Conservation (phyloP, 2,113 vertebrate species). For the Ictalurus furcatus region DNA sequence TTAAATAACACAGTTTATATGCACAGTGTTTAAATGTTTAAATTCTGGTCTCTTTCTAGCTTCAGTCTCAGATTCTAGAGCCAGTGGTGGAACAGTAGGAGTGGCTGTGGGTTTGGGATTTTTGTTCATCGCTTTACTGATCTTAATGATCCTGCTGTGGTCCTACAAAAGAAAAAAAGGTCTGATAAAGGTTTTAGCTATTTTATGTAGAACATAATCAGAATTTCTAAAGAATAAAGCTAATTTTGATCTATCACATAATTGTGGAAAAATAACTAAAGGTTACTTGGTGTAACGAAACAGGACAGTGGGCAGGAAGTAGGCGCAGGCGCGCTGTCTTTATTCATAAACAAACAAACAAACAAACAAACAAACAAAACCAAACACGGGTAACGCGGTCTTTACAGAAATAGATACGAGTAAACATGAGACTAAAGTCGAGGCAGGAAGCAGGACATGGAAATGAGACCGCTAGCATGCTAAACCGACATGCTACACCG, state of each 20-base stretch:
- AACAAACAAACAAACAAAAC: no score
- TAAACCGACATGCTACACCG: no score
- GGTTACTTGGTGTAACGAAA: no score
- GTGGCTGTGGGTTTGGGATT: not conserved
- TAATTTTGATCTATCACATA: not conserved
- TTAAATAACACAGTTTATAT: not conserved
- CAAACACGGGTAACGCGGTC: no score
- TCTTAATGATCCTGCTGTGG: constrained; percentile 3
- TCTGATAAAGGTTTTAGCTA: not conserved
- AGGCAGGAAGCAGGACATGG: no score
- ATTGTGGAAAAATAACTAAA: not conserved
- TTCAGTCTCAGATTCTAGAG: not conserved
- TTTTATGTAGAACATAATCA: not conserved
- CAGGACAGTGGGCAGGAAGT: no score
- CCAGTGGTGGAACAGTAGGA: not conserved
- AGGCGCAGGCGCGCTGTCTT: no score
- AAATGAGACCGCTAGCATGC: no score
- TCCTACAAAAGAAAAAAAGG: not conserved
- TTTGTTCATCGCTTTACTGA: not conserved
- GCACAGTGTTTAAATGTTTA: not conserved
- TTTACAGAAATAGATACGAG: no score
- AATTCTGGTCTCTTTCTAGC: not conserved
- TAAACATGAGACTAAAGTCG: no score
- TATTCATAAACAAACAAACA: no score
- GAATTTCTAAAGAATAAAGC: not conserved